Conservation (phyloP, 2,797 vertebrate genomes). For the Mycteria americana region DNA sequence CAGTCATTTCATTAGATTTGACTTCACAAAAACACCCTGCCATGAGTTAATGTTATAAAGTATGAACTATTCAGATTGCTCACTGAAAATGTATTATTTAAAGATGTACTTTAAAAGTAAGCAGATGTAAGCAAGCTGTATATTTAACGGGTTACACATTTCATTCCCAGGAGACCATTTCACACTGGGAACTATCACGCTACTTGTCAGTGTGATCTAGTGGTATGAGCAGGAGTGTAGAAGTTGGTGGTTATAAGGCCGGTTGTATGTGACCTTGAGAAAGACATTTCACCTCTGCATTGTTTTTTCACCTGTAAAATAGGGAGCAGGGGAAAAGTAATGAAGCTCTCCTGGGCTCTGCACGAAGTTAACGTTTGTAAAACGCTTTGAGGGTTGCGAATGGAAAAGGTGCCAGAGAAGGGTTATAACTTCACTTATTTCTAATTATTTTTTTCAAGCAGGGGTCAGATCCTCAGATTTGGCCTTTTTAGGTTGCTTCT, state of each 20-base stretch:
- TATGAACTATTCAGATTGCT: background rate
- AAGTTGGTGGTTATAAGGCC: background rate
- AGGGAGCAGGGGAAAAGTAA: background rate
- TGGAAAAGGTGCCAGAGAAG: background rate
- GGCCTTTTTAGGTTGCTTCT: background rate
- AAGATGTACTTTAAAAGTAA: background rate
- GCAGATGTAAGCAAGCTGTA: background rate
- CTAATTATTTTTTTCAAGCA: background rate
- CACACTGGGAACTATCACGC: background rate
- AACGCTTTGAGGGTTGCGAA: background rate
- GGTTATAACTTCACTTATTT: background rate
- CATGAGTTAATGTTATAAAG: background rate
- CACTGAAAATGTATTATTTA: background rate
- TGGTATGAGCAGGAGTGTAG: background rate
- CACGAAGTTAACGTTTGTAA: background rate
- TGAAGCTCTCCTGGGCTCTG: background rate
- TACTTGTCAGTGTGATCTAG: background rate
- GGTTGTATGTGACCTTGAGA: background rate
- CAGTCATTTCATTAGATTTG: conserved; percentile 29
- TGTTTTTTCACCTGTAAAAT: background rate
- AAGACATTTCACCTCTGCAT: background rate
- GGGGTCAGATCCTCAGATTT: background rate
- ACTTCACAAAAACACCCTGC: background rate
- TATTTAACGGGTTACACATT: background rate
- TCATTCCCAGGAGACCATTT: background rate